phyloP scores from a whole-genome alignment of 2,113 vertebrate species.

The Sisor rabdophorus region DNA sequence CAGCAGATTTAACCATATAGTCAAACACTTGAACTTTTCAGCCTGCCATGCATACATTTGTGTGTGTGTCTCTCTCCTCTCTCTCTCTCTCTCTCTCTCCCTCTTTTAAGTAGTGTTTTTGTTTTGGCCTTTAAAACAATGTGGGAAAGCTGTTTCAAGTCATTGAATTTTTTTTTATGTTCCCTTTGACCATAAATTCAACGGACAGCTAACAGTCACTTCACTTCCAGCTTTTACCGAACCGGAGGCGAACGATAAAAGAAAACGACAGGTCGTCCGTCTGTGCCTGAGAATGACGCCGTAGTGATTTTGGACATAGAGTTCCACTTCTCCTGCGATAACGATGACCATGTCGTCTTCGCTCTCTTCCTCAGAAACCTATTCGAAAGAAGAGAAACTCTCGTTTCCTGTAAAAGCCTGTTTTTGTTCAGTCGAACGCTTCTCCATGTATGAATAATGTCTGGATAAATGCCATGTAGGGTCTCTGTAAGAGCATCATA shows the following conservation, averaged over 20 bases:
- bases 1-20: slow-evolving; percentile 41
- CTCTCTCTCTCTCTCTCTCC: neutral
- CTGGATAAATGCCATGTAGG: slow-evolving; percentile 4
- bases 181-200: slow-evolving; percentile 1
- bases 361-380: neutral
- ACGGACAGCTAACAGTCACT: slow-evolving; percentile 22
- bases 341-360: slow-evolving; percentile 30
- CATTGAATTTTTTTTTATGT: slow-evolving; percentile 7
- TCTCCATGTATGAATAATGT: slow-evolving; percentile 20
- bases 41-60: neutral
- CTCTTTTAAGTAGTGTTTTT: neutral
- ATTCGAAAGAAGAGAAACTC: neutral
- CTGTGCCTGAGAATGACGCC: slow-evolving; percentile 14
- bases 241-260: slow-evolving; percentile 3
- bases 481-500: slow-evolving; percentile 39
- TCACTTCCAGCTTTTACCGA: slow-evolving; percentile 23
- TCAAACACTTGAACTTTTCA: slow-evolving; percentile 26
- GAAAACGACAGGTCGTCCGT: slow-evolving; percentile 7
- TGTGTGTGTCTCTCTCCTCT: slow-evolving; percentile 8
- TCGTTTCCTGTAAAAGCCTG: slow-evolving; percentile 8
- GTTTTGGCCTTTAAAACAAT: slow-evolving; percentile 27
- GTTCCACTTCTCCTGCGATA: slow-evolving; percentile 27
- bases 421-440: slow-evolving; percentile 29
- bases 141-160: slow-evolving; percentile 30
- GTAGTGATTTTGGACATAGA: slow-evolving; percentile 9